These are phyloP conservation scores for Strix uralensis DNA, from an alignment of 2,113 vertebrate species.

Conservation along the genomic window DNA sequence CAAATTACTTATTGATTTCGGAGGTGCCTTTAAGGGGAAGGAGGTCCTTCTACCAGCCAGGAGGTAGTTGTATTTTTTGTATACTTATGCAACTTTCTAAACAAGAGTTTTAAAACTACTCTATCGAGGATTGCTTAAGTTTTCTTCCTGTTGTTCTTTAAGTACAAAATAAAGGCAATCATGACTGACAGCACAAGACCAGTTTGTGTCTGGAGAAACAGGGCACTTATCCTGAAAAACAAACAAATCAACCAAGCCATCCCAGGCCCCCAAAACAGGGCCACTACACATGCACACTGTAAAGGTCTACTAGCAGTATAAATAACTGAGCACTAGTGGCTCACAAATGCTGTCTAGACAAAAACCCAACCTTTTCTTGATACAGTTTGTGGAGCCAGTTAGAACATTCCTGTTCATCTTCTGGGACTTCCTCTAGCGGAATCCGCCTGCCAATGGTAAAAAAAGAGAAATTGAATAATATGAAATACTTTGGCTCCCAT, in stretches of 20 bases:
- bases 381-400: slow-evolving; percentile 94
- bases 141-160: neutral
- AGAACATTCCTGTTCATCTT: slow-evolving; percentile 85
- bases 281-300: neutral
- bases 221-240: neutral
- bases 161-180: neutral
- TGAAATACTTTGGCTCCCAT: neutral
- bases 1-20: neutral
- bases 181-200: neutral
- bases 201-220: neutral
- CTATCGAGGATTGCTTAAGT: neutral
- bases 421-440: slow-evolving; percentile 87
- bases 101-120: neutral
- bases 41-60: neutral
- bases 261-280: neutral
- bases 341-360: neutral
- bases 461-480: neutral
- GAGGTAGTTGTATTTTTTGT: neutral
- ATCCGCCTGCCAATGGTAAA: slow-evolving; percentile 81
- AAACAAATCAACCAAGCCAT: neutral
- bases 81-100: neutral
- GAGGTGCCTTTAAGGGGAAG: neutral
- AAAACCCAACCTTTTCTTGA: slow-evolving; percentile 89
- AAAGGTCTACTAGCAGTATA: neutral
- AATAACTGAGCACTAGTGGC: neutral